A percentile compares a stretch with the other conserved stretches of the same genome.
phyloP scores from a whole-genome alignment of 2,888 invertebrate species.

The Sarcophaga rosellei region DNA sequence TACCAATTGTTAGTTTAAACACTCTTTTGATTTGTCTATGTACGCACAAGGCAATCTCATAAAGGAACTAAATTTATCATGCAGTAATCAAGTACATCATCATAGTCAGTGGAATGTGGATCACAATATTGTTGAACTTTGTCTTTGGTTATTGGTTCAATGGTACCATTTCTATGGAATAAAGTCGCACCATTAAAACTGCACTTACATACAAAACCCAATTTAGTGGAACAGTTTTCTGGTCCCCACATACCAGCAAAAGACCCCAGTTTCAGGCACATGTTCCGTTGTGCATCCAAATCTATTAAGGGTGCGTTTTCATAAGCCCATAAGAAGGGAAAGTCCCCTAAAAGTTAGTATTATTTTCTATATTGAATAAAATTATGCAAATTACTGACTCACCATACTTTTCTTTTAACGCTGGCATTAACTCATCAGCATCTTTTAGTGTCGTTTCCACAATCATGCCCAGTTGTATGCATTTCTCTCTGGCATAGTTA shows the following conservation, averaged over 20 bases:
- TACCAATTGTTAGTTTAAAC: no score
- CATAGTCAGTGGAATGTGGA: constrained; percentile 20
- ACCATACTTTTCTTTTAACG: constrained; percentile 24
- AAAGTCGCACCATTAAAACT: constrained; percentile 4
- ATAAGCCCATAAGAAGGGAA: constrained; percentile 30
- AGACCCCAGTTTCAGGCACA: constrained; percentile 10
- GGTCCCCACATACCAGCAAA: not conserved
- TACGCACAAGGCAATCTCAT: no score
- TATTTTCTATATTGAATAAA: not conserved
- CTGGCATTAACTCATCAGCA: constrained; percentile 8
- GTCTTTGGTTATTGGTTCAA: not conserved
- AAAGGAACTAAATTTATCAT: constrained; percentile 8
- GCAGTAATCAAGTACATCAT: not conserved
- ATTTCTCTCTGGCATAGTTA: constrained; percentile 17
- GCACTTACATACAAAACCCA: constrained; percentile 42
- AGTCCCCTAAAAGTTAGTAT: constrained; percentile 12
- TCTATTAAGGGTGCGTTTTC: not conserved
- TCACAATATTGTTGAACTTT: constrained; percentile 36
- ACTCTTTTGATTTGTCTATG: no score
- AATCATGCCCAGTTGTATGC: constrained; percentile 15
- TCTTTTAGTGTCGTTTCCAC: not conserved
- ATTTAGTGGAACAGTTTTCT: constrained; percentile 1
- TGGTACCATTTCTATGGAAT: not conserved
- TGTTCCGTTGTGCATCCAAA: not conserved
- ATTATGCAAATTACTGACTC: not conserved